These are phyloP conservation scores for Takifugu bimaculatus DNA, from an alignment of 2,113 vertebrate species.

Conservation along the genomic window DNA sequence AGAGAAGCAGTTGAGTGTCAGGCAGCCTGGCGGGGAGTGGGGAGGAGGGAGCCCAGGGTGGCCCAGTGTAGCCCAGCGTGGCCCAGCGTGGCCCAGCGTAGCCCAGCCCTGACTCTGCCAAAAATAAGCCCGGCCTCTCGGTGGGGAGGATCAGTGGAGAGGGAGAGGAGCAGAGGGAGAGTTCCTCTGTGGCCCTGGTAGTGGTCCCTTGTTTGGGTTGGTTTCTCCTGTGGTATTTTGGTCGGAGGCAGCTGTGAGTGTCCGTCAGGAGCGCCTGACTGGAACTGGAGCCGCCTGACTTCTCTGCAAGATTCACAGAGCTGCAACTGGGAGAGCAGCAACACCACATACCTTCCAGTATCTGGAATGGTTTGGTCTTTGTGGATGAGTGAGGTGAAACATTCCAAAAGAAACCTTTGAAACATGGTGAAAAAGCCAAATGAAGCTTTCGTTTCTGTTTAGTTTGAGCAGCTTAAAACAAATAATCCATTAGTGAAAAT, in stretches of 20 bases:
- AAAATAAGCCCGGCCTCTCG: constrained; percentile 63
- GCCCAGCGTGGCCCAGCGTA: neutral
- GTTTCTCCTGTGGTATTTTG: constrained; percentile 79
- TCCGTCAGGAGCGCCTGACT: constrained; percentile 72
- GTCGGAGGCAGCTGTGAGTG: constrained; percentile 83
- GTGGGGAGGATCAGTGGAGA: constrained; percentile 18
- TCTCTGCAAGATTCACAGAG: too few species aligned
- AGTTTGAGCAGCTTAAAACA: too few species aligned
- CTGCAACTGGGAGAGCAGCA: neutral
- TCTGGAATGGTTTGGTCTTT: too few species aligned
- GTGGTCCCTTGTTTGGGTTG: too few species aligned
- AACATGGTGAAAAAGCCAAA: too few species aligned
- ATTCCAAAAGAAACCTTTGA: too few species aligned
- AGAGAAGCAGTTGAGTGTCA: constrained; percentile 16
- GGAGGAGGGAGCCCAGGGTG: too few species aligned
- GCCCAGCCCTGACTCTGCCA: constrained; percentile 28
- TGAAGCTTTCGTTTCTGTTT: too few species aligned
- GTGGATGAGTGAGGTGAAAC: too few species aligned
- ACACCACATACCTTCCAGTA: neutral
- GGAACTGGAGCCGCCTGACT: constrained; percentile 4
- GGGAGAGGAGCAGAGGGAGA: neutral
- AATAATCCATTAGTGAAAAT: too few species aligned
- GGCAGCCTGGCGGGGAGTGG: neutral
- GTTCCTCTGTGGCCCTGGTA: too few species aligned
- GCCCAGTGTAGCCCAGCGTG: constrained; percentile 5